These are phyloP conservation scores for Prionace glauca DNA, from an alignment of 2,797 vertebrate genomes.

Conservation along the genomic window DNA sequence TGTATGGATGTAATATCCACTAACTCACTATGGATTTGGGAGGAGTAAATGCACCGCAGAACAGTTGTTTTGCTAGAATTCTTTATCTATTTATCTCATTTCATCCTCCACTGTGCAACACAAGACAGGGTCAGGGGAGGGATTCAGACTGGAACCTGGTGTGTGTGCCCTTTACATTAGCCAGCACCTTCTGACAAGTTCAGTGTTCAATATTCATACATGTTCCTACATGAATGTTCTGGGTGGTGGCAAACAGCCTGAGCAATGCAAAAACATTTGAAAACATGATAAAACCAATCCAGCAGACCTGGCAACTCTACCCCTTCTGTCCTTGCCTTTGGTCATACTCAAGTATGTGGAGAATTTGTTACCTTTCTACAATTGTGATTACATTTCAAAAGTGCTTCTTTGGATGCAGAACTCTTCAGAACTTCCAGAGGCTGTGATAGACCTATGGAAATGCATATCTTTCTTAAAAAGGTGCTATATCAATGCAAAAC, in stretches of 20 bases:
- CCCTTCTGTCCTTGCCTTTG: background rate
- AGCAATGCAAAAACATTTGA: background rate
- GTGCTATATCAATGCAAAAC: background rate
- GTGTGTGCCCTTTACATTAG: background rate
- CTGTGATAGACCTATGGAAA: background rate
- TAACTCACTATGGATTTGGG: background rate
- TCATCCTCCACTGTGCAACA: background rate
- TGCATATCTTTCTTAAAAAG: background rate
- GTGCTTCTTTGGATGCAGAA: background rate
- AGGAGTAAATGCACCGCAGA: background rate
- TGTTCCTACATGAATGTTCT: background rate
- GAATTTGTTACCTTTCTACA: background rate
- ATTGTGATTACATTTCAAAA: background rate
- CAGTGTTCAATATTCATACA: background rate
- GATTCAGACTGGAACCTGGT: too few relatives aligned
- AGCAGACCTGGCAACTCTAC: background rate
- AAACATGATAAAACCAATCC: background rate
- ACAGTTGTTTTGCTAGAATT: background rate
- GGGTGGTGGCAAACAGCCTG: background rate
- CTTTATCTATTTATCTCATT: background rate
- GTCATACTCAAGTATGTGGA: background rate
- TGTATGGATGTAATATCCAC: background rate
- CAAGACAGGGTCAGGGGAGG: background rate
- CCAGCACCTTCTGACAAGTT: background rate
- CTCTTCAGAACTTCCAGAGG: background rate